phyloP scores from a whole-genome alignment of 2,888 invertebrate species.

The Cheilosia soror region DNA sequence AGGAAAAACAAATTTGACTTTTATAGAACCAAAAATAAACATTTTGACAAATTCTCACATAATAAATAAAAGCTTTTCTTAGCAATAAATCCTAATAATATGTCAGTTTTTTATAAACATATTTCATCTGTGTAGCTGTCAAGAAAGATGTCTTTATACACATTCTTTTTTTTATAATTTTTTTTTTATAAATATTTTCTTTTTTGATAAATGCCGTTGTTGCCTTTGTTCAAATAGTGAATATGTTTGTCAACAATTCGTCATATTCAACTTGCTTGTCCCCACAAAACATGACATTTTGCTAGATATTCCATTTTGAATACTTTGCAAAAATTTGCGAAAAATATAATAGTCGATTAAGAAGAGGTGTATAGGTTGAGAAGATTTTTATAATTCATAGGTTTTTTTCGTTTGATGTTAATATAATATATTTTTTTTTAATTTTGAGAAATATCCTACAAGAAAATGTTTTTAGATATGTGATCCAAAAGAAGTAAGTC shows the following conservation, averaged over 20 bases:
- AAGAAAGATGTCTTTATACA: background rate
- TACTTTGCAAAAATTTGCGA: background rate
- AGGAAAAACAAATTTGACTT: background rate
- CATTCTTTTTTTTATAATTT: background rate
- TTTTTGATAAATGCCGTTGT: background rate
- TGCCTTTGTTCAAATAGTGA: background rate
- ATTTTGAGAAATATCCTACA: background rate
- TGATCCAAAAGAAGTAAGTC: background rate
- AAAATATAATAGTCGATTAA: no score
- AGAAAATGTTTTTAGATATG: background rate
- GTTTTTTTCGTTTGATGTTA: background rate
- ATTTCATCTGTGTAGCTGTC: slow-evolving; percentile 8
- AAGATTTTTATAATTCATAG: background rate
- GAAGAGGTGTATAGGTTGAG: no score
- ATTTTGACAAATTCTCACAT: background rate
- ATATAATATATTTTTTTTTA: background rate
- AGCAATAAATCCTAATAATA: slow-evolving; percentile 20
- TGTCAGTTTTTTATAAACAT: slow-evolving; percentile 16
- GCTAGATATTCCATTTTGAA: background rate
- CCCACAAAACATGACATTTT: background rate
- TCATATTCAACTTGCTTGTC: background rate
- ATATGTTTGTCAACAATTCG: slow-evolving; percentile 1
- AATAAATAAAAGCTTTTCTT: slow-evolving; percentile 7
- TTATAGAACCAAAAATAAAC: background rate
- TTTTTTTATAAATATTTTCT: background rate